These are phyloP conservation scores for Akabosia matsudoensis DNA, from an alignment of 1,140 invertebrate species.

Conservation along the genomic window DNA sequence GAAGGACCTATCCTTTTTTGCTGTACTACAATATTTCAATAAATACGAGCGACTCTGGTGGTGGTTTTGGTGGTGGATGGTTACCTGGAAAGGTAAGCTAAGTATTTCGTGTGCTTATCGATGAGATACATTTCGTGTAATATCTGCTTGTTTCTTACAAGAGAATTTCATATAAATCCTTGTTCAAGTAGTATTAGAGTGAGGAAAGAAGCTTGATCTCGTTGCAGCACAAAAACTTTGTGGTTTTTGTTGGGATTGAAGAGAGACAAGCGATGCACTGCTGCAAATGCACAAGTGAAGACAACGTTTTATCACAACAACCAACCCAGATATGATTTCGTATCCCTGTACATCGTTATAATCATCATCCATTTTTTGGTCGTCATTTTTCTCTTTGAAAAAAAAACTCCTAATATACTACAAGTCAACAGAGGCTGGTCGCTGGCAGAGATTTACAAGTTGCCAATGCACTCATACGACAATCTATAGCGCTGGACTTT, in stretches of 20 bases:
- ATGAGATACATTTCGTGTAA: no score
- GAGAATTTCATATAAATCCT: no score
- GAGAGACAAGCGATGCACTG: not conserved
- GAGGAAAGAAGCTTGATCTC: no score
- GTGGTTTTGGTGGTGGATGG: no score
- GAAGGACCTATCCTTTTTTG: not conserved
- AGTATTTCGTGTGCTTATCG: no score
- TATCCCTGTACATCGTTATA: not conserved
- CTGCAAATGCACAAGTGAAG: not conserved
- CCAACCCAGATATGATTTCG: no score
- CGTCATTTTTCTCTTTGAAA: no score
- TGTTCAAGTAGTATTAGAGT: no score
- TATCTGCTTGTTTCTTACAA: no score
- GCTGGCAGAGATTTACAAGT: not conserved
- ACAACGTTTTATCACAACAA: no score
- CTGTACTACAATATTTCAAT: not conserved
- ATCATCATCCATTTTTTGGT: not conserved
- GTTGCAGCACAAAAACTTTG: not conserved
- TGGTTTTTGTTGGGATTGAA: not conserved
- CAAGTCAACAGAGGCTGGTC: not conserved
- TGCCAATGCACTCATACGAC: not conserved
- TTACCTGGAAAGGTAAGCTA: not conserved
- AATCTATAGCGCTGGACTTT: not conserved
- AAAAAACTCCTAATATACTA: no score
- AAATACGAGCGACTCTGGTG: not conserved